phyloP scores from a whole-genome alignment of 35 echinoderm and acorn worm species.

The Diadema setosum region DNA sequence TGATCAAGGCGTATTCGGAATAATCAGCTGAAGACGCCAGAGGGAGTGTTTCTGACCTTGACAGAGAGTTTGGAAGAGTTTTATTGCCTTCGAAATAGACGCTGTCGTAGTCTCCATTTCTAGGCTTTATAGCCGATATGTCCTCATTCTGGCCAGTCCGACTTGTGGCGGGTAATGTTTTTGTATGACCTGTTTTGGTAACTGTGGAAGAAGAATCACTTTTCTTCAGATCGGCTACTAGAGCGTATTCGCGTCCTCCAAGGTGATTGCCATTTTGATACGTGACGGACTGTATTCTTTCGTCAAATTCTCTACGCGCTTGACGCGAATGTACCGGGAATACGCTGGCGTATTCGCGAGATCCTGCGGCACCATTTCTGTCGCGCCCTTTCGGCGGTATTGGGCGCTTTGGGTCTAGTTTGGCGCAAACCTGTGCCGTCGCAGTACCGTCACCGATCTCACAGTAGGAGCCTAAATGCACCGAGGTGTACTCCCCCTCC shows the following conservation, averaged over 20 bases:
- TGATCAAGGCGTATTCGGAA: not conserved
- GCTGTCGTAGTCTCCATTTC: not conserved
- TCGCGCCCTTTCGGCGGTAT: not conserved
- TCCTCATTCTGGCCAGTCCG: not conserved
- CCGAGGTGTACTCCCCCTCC: not conserved
- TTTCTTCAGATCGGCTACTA: not conserved
- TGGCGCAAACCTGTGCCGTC: not conserved
- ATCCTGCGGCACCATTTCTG: not conserved
- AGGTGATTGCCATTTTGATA: not conserved
- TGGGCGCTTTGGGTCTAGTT: too few species aligned
- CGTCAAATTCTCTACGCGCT: not conserved
- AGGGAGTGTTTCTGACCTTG: not conserved
- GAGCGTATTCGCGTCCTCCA: not conserved
- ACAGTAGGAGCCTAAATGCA: not conserved
- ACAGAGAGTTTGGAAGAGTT: not conserved
- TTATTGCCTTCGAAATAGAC: not conserved
- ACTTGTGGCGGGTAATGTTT: not conserved
- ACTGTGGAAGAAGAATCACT: not conserved
- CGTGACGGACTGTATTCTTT: not conserved
- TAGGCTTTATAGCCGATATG: not conserved
- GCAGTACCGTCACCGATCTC: not conserved
- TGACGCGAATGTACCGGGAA: not conserved
- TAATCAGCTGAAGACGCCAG: not conserved
- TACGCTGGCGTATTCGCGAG: not conserved
- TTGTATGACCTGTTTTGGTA: not conserved